Percentiles rank a stretch among this genome's conserved stretches.
Conservation (phyloP, 2,113 vertebrate genomes). For the Tachysurus fulvidraco region DNA sequence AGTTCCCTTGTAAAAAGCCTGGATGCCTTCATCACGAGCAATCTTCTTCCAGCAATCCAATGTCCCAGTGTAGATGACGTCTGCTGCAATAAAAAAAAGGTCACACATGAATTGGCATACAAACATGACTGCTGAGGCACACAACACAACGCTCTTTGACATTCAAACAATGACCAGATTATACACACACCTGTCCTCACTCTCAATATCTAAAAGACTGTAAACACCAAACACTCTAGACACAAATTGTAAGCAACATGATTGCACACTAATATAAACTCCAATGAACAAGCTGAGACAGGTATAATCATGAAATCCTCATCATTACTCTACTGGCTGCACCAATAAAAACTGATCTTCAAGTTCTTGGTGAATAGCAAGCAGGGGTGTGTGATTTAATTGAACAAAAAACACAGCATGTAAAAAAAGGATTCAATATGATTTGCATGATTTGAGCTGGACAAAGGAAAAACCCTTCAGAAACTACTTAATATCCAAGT, state of each 20-base stretch:
- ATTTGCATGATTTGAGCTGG: no score
- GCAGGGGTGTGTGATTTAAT: background rate
- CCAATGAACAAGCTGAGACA: background rate
- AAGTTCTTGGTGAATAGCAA: background rate
- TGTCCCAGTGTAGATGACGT: slow-evolving; percentile 22
- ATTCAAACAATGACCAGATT: no score
- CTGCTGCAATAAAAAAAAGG: background rate
- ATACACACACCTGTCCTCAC: no score
- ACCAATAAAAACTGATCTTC: background rate
- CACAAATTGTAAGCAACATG: background rate
- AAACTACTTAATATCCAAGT: background rate
- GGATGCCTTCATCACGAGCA: slow-evolving; percentile 20
- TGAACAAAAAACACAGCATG: background rate
- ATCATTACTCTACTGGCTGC: background rate
- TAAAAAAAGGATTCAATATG: background rate
- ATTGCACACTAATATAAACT: background rate
- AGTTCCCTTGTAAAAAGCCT: slow-evolving; percentile 32
- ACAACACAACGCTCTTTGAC: no score
- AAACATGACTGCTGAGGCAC: no score
- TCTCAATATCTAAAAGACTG: no score
- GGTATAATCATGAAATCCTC: background rate
- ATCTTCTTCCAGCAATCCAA: slow-evolving; percentile 39
- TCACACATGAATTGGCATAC: background rate
- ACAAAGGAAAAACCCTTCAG: no score
- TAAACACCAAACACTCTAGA: no score